Evolutionary conservation across 35 echinoderm and acorn worm genomes (phyloP).

Genomic region (Acanthaster planci): DNA sequence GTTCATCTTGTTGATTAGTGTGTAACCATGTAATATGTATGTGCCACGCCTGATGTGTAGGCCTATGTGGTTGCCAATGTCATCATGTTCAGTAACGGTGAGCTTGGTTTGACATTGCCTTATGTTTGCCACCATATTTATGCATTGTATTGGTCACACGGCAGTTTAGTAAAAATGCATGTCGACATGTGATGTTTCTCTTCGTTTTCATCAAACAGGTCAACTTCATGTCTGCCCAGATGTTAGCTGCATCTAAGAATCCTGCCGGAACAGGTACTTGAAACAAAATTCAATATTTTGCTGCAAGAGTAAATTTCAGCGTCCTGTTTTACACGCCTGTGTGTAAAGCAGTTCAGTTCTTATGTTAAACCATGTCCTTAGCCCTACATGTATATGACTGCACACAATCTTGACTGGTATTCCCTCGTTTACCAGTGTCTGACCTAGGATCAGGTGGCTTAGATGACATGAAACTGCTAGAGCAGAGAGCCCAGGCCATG

Average conservation of each 20-base stretch:
- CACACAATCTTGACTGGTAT: background rate
- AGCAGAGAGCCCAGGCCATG: conserved; percentile 91
- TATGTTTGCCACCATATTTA: too few relatives aligned
- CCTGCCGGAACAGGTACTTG: conserved; percentile 71
- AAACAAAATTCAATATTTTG: background rate
- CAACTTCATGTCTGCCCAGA: conserved; percentile 99
- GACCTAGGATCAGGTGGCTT: conserved; percentile 71
- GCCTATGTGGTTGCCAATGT: too few relatives aligned
- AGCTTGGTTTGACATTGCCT: too few relatives aligned
- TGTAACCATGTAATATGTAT: too few relatives aligned
- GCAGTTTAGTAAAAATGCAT: too few relatives aligned
- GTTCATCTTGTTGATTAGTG: too few relatives aligned
- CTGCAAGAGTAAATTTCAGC: background rate
- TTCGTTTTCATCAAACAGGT: conserved; percentile 54
- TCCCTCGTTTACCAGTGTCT: conserved; percentile 49
- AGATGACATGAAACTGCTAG: conserved; percentile 96
- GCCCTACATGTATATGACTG: background rate
- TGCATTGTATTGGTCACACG: too few relatives aligned
- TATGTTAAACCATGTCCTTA: background rate
- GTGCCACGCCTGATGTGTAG: too few relatives aligned
- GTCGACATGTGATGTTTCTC: background rate
- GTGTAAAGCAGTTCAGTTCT: background rate
- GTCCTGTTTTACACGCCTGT: background rate
- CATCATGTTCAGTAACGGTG: too few relatives aligned
- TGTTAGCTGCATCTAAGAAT: conserved; percentile 83